These are phyloP conservation scores for Sapayoa aenigma DNA, from an alignment of 2,113 vertebrate genomes.

Conservation along the genomic window DNA sequence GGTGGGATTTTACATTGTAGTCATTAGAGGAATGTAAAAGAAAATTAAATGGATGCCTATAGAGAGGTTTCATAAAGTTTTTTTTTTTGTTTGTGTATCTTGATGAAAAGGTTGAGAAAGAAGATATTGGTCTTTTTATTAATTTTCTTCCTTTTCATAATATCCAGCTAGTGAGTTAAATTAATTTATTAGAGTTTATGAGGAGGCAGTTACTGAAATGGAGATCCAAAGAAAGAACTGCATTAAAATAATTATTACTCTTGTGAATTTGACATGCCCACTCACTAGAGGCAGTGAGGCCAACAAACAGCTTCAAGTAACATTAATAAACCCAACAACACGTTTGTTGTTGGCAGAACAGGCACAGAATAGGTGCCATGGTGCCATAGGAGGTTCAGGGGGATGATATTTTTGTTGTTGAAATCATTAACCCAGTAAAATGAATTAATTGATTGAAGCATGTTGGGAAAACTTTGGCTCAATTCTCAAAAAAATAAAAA, in stretches of 20 bases:
- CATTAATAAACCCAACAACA: slow-evolving; percentile 4
- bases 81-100: background rate
- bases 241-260: background rate
- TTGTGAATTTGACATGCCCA: background rate
- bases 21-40: background rate
- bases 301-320: slow-evolving; percentile 33
- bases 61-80: background rate
- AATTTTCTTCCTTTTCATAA: background rate
- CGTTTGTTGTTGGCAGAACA: slow-evolving; percentile 30
- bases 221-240: background rate
- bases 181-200: background rate
- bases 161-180: background rate
- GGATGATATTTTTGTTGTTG: background rate
- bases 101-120: background rate
- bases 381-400: slow-evolving; percentile 6
- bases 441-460: background rate
- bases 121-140: background rate
- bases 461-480: background rate
- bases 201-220: background rate
- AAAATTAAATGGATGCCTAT: background rate
- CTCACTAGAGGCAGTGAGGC: background rate
- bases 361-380: background rate
- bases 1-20: background rate
- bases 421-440: background rate
- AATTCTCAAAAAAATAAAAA: background rate